phyloP scores from a whole-genome alignment of 2,797 vertebrate species.

The Mastacembelus armatus region DNA sequence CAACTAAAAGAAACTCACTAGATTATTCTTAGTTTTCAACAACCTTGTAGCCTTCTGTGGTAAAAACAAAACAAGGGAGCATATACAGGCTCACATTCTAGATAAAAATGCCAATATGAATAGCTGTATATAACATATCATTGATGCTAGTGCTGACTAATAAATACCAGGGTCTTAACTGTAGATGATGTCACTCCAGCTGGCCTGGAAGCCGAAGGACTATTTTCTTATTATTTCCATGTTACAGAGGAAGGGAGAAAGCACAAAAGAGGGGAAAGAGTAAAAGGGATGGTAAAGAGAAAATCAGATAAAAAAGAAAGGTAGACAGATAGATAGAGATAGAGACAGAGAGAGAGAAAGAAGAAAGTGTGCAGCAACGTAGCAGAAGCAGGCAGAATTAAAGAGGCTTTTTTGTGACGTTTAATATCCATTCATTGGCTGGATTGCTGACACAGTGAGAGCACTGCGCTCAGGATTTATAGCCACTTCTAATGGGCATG shows the following conservation, averaged over 20 bases:
- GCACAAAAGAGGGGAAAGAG: background rate
- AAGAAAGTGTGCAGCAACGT: slow-evolving; percentile 52
- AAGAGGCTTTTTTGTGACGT: slow-evolving; percentile 87
- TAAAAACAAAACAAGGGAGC: background rate
- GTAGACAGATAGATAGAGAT: slow-evolving; percentile 31
- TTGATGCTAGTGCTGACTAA: slow-evolving; percentile 61
- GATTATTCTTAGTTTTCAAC: background rate
- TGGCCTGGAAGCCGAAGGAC: slow-evolving; percentile 38
- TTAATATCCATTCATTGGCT: slow-evolving; percentile 92
- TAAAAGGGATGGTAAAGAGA: background rate
- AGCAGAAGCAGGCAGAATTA: slow-evolving; percentile 84
- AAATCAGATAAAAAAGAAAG: slow-evolving; percentile 3
- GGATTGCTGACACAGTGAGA: slow-evolving; percentile 89
- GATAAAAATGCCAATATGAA: slow-evolving; percentile 14
- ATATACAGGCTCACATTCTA: background rate
- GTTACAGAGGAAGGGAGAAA: slow-evolving; percentile 41
- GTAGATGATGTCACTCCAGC: slow-evolving; percentile 51
- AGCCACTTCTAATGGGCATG: slow-evolving; percentile 86
- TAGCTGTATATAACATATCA: slow-evolving; percentile 75
- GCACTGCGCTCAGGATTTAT: slow-evolving; percentile 86
- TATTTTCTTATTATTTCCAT: slow-evolving; percentile 42
- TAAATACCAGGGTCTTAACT: slow-evolving; percentile 44
- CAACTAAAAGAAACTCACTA: no score
- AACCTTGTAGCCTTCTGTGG: background rate
- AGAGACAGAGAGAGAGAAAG: slow-evolving; percentile 17